A percentile compares a stretch with the other conserved stretches of the same genome.
These are phyloP conservation scores for Pemphigus obesinymphae DNA, from an alignment of 1,140 invertebrate species.

Conservation along the genomic window DNA sequence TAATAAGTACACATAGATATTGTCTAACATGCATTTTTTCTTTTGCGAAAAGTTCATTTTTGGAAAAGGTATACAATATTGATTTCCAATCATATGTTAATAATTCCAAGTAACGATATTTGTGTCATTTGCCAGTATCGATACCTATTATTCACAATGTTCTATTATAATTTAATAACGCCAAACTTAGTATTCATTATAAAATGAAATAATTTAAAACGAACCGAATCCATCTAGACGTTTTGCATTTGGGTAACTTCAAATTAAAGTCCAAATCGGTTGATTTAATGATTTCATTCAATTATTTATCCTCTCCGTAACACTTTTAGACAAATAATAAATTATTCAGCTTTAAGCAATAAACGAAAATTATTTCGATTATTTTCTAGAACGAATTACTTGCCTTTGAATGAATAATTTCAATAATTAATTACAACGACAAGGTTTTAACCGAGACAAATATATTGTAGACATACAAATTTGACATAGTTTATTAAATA, in stretches of 20 bases:
- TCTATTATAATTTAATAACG: neutral
- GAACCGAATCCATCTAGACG: neutral
- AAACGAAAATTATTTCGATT: neutral
- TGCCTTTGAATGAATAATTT: neutral
- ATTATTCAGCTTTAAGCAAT: conserved; percentile 3
- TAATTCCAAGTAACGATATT: neutral
- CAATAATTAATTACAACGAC: neutral
- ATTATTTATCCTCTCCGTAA: conserved; percentile 10
- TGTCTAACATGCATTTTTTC: too few species aligned
- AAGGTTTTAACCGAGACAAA: neutral
- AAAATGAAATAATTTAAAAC: neutral
- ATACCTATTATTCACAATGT: neutral
- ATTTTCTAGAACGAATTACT: neutral
- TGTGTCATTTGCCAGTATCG: neutral
- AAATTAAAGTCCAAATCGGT: neutral
- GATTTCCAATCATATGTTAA: neutral
- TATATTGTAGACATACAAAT: neutral
- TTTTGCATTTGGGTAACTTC: neutral
- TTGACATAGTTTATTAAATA: neutral
- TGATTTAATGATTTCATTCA: conserved; percentile 4
- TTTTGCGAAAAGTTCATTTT: too few species aligned
- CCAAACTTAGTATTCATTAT: neutral
- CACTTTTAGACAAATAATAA: neutral
- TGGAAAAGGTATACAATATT: neutral
- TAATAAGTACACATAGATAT: too few species aligned